A percentile compares a stretch with the other conserved stretches of the same genome.
These are phyloP conservation scores for Nasua narica DNA, from an alignment of 2,797 vertebrate genomes.

Conservation along the genomic window DNA sequence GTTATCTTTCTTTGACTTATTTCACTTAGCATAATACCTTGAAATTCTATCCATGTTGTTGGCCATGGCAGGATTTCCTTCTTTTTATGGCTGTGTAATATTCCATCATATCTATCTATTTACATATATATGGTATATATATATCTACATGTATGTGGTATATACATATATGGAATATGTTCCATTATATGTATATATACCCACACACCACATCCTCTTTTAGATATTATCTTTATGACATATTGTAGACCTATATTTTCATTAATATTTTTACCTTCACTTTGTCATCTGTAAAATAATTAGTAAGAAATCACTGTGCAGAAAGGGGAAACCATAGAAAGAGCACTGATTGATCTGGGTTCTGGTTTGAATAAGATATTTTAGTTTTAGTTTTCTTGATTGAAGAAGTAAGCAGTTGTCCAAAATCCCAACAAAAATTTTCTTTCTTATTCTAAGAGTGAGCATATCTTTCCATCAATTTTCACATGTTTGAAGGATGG, in stretches of 20 bases:
- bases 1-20: background rate
- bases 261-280: background rate
- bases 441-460: background rate
- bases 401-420: background rate
- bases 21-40: background rate
- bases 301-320: background rate
- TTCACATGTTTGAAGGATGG: background rate
- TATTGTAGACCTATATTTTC: background rate
- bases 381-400: background rate
- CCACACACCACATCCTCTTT: background rate
- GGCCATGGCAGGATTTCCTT: background rate
- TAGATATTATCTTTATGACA: background rate
- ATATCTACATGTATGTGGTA: too few relatives aligned
- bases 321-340: background rate
- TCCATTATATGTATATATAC: too few relatives aligned
- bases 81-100: background rate
- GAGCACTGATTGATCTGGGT: background rate
- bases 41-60: background rate
- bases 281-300: background rate
- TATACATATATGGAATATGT: too few relatives aligned
- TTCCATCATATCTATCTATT: too few relatives aligned
- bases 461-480: background rate
- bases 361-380: background rate
- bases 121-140: too few relatives aligned
- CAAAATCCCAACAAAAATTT: background rate